Base-by-base conservation (phyloP, 1,140 invertebrate genomes). In the Bombus picipes region DNA sequence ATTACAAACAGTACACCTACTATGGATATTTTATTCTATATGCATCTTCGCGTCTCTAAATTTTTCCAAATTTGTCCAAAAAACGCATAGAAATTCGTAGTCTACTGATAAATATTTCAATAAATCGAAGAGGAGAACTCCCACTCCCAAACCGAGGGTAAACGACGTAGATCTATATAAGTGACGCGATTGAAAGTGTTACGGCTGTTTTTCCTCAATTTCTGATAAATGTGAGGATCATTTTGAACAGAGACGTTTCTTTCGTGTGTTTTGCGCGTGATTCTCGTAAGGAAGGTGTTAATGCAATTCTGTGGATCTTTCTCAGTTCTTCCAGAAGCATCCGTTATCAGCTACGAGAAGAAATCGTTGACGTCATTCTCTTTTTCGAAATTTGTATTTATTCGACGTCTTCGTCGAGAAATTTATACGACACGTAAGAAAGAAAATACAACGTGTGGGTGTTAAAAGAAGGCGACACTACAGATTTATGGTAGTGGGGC, bases 81-180 rank as follows among this genome's bases (percentile, higher is more conserved):
- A 53, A 6, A 53, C 47, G 47, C 47, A 47, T 22, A 53, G 18
- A 53, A 53, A 53, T 53, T 53, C 18, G 47, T 18, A 22, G 47
- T 22, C 18, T 22, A 22, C 18, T 2, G 47, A 53, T 53, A 53
- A 53, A 53, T 53, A 53, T 53, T 22, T 32, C 6, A 18, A 18
- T 66, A 25, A 70, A 5, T 34, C 62, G 81, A 84, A 43, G 18
- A 25, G 15, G 25, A 43, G 18, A 28, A 68, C 59, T 75, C 53
- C 53, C 72, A 72, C 71, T 70, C 47, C 71, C 15, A 10, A n/a
- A 28, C 0, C 15, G 28, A 53, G 34, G 28, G 43, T 76, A 75
- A 43, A 65, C 18, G 43, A 73, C 13, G 43, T 66, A 59, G 73
- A 73, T 32, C 71, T 86, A 77, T 74, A 73, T 79, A 85, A 85